These are phyloP conservation scores for Petrocephalus zakoni DNA, from an alignment of 2,113 vertebrate genomes.

Conservation along the genomic window DNA sequence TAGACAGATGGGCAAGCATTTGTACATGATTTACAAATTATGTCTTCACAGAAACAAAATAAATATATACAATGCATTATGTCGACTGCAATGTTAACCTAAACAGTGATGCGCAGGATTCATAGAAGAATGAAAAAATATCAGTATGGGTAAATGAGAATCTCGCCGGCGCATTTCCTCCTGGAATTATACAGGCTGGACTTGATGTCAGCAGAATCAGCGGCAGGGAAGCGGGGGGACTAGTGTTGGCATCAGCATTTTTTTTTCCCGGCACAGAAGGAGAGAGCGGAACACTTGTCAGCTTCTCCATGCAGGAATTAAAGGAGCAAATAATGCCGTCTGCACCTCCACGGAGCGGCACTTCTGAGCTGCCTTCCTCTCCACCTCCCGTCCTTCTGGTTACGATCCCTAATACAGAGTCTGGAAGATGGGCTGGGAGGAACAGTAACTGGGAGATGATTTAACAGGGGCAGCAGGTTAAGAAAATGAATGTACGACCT, in stretches of 20 bases:
- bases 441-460: background rate
- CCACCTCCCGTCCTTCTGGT: background rate
- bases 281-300: conserved; percentile 60
- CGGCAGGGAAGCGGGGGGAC: conserved; percentile 56
- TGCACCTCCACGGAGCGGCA: conserved; percentile 12
- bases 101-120: background rate
- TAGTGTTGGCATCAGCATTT: conserved; percentile 64
- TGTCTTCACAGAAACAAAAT: background rate
- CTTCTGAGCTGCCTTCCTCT: background rate
- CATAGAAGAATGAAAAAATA: background rate
- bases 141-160: background rate
- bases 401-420: background rate
- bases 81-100: background rate
- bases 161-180: conserved; percentile 47
- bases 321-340: conserved; percentile 54
- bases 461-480: background rate
- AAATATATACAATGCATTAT: background rate
- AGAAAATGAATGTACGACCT: background rate
- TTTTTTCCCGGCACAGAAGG: conserved; percentile 37
- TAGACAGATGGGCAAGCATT: background rate
- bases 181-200: conserved; percentile 54
- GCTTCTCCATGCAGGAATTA: conserved; percentile 45
- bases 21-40: background rate
- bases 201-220: conserved; percentile 59
- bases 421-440: background rate